These are phyloP conservation scores for Nyctalus aviator DNA, from an alignment of 2,797 vertebrate species.

Conservation along the genomic window DNA sequence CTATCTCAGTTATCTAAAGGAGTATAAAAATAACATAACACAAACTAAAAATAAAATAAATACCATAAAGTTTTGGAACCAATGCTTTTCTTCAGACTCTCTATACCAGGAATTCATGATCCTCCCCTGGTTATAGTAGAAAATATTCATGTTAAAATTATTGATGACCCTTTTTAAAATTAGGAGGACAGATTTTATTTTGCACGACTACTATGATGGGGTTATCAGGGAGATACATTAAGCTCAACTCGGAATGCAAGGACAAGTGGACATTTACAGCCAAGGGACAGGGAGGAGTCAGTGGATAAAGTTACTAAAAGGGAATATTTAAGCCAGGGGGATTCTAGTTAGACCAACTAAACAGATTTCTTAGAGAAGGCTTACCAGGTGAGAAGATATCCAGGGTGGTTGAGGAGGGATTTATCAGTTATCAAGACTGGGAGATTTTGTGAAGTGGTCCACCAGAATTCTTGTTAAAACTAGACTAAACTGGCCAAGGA, in stretches of 20 bases:
- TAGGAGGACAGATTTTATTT: not conserved
- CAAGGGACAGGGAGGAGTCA: not conserved
- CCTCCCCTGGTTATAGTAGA: not conserved
- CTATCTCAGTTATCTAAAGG: not conserved
- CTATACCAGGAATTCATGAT: not conserved
- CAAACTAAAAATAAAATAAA: not conserved
- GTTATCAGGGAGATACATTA: not conserved
- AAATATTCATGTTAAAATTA: not conserved
- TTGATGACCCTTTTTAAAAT: not conserved
- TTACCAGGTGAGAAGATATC: not conserved
- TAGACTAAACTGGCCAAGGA: not conserved
- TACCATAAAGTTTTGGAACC: not conserved
- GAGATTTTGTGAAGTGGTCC: not conserved
- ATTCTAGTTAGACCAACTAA: not conserved
- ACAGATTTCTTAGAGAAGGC: not conserved
- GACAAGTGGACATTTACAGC: not conserved
- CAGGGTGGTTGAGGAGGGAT: not conserved
- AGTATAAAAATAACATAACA: not conserved
- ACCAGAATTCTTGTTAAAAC: not conserved
- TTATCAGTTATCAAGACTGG: not conserved
- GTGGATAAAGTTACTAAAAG: not conserved
- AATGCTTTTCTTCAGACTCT: not conserved
- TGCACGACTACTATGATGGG: fast-evolving
- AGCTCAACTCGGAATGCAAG: not conserved
- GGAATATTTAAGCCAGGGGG: not conserved